Conservation (phyloP, 2,113 vertebrate genomes). For the Engraulis encrasicolus region DNA sequence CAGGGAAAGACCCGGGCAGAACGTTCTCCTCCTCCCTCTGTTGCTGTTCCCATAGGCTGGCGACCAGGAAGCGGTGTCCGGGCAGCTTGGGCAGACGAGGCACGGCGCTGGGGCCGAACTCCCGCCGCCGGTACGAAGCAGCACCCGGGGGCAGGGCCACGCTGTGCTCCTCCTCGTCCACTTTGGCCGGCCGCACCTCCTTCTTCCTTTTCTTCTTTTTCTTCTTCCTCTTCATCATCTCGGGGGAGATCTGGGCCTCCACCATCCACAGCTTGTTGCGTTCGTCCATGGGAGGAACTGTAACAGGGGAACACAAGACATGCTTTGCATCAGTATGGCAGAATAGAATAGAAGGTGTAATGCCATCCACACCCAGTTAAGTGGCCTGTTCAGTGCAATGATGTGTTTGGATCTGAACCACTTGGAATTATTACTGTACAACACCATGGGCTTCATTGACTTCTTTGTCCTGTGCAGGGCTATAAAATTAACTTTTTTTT, state of each 20-base stretch:
- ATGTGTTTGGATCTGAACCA: too few species aligned
- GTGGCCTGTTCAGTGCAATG: too few species aligned
- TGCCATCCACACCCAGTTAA: too few species aligned
- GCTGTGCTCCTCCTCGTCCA: conserved; percentile 46
- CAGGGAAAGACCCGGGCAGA: conserved; percentile 70
- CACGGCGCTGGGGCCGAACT: conserved; percentile 73
- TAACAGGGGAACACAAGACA: background rate
- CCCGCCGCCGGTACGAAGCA: conserved; percentile 43
- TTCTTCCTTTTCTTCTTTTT: conserved; percentile 88
- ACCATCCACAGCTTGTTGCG: conserved; percentile 87
- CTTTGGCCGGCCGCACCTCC: conserved; percentile 66
- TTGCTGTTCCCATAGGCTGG: conserved; percentile 62
- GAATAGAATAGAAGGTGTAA: too few species aligned
- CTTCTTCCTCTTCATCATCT: conserved; percentile 88
- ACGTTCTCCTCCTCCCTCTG: conserved; percentile 70
- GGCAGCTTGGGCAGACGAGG: conserved; percentile 88
- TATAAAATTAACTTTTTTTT: too few species aligned
- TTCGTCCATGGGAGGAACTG: conserved; percentile 88
- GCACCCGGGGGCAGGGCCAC: conserved; percentile 53
- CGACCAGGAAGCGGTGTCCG: conserved; percentile 82
- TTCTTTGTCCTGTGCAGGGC: too few species aligned
- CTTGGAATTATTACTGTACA: too few species aligned
- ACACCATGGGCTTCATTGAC: too few species aligned
- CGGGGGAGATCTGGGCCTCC: conserved; percentile 86
- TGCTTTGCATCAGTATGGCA: too few species aligned